A percentile compares a stretch with the other conserved stretches of the same genome.
Conservation (phyloP, 2,797 vertebrate species). For the Eurystomus glaucurus region DNA sequence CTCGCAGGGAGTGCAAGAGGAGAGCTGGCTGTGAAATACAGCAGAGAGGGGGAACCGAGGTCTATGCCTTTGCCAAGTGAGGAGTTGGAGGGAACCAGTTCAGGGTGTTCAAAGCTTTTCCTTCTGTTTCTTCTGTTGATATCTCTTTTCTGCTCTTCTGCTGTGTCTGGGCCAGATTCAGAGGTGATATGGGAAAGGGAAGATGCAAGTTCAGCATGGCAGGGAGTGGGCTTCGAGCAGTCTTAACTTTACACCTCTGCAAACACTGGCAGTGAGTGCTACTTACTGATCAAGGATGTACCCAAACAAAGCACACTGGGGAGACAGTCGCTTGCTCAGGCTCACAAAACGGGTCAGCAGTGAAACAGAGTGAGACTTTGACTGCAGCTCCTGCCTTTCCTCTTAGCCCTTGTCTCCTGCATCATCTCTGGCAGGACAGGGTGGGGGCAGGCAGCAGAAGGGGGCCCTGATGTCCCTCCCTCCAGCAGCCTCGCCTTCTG, state of each 20-base stretch:
- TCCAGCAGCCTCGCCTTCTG: not conserved
- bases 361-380: not conserved
- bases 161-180: not conserved
- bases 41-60: not conserved
- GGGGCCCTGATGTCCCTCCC: not conserved
- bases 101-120: not conserved
- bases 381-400: not conserved
- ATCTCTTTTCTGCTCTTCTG: not conserved
- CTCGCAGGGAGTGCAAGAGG: rapidly evolving
- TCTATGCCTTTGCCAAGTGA: not conserved
- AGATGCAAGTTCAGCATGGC: not conserved
- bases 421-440: not conserved
- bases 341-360: not conserved
- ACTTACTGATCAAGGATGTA: not conserved
- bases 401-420: not conserved
- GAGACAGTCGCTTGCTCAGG: rapidly evolving
- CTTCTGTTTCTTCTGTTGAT: not conserved
- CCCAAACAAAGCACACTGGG: rapidly evolving
- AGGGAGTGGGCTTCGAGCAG: not conserved
- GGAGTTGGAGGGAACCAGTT: not conserved
- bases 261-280: not conserved
- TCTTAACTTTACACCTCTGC: not conserved
- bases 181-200: not conserved
- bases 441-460: not conserved
- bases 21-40: not conserved